phyloP scores from a whole-genome alignment of 1,140 invertebrate species.

The Pogonognathellus flavescens region DNA sequence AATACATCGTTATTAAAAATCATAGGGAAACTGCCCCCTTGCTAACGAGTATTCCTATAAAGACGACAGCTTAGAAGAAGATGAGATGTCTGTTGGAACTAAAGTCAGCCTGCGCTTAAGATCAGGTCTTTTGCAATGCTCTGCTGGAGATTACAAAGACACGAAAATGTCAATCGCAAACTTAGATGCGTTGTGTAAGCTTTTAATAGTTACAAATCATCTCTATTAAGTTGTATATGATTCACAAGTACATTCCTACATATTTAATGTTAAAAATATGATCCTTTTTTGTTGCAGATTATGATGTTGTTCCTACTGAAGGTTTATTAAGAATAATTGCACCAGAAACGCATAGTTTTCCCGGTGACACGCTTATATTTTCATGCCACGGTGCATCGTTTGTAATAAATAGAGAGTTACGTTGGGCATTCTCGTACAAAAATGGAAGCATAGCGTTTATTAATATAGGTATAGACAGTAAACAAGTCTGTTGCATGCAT shows the following conservation, averaged over 20 bases:
- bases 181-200: slow-evolving; percentile 53
- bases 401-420: slow-evolving; percentile 24
- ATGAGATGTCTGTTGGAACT: background rate
- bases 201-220: background rate
- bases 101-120: slow-evolving; percentile 33
- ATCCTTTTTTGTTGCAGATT: slow-evolving; percentile 45
- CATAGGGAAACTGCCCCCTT: slow-evolving; percentile 28
- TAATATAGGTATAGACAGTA: slow-evolving; percentile 15
- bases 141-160: slow-evolving; percentile 50
- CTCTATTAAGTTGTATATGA: too few species aligned
- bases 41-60: slow-evolving; percentile 36
- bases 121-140: slow-evolving; percentile 47
- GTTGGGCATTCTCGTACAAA: slow-evolving; percentile 54
- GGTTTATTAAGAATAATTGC: slow-evolving; percentile 52
- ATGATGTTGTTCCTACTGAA: slow-evolving; percentile 43
- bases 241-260: too few species aligned
- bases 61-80: slow-evolving; percentile 15
- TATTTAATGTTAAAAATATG: background rate
- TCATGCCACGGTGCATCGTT: slow-evolving; percentile 52
- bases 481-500: background rate
- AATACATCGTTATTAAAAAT: background rate
- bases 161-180: slow-evolving; percentile 53
- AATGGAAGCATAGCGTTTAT: slow-evolving; percentile 55
- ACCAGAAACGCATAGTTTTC: slow-evolving; percentile 57
- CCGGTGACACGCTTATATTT: slow-evolving; percentile 55